A percentile compares a stretch with the other conserved stretches of the same genome.
These are phyloP conservation scores for Cygnus olor DNA, from an alignment of 2,797 vertebrate genomes.

Conservation along the genomic window DNA sequence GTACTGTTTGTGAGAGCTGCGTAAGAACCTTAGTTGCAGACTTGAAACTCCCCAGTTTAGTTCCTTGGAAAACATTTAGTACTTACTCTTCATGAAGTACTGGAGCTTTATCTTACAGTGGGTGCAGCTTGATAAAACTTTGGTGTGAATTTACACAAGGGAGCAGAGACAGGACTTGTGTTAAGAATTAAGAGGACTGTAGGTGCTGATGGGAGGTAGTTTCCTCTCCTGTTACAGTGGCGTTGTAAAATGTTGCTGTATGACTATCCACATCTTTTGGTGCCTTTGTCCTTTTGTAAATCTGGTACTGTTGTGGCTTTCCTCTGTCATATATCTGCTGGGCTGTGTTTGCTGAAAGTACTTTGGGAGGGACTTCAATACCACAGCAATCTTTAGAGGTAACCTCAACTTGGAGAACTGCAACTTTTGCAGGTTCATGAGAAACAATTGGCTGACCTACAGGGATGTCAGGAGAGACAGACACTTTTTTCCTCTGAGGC, in stretches of 20 bases:
- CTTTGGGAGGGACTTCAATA: neutral
- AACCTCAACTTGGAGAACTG: neutral
- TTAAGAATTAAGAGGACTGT: neutral
- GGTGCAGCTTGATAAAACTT: neutral
- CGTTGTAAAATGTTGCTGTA: neutral
- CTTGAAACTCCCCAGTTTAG: neutral
- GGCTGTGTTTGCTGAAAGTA: neutral
- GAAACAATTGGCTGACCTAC: neutral
- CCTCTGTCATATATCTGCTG: neutral
- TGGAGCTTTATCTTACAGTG: neutral
- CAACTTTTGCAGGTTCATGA: neutral
- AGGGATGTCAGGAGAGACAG: neutral
- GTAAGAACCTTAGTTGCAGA: neutral
- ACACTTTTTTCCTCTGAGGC: neutral
- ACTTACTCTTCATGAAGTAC: neutral
- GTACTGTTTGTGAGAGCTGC: neutral
- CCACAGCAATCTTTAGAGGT: neutral
- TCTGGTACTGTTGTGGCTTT: neutral
- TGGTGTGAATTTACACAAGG: neutral
- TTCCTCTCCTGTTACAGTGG: neutral
- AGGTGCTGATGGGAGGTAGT: neutral
- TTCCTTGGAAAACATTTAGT: neutral
- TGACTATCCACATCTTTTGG: neutral
- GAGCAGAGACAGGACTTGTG: neutral
- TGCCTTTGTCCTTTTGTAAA: neutral